Evolutionary conservation across 2,113 vertebrate genomes (phyloP), one percentile per base, ranked within the genome.

Genomic region (Epinephelus fuscoguttatus): DNA sequence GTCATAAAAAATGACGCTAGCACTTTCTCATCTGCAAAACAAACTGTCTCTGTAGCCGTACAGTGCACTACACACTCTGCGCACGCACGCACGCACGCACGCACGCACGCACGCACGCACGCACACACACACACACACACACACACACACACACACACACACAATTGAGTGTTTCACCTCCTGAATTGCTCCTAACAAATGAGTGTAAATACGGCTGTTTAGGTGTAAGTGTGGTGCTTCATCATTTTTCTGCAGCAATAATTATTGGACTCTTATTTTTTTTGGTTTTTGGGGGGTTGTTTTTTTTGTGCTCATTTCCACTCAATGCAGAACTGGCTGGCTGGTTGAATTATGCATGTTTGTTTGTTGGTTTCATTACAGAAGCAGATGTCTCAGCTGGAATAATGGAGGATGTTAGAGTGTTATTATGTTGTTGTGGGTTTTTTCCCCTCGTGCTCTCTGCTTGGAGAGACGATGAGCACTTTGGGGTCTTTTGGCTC

Each of bases 341-440:
- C 75, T 86, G 82, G 45, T 70, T 92, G 87, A 94, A 92, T 94
- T 89, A 92, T 92, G 88, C 75, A 92, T 92, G 85, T 92, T 92
- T 94, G 87, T 90, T 93, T 87, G 79, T 67, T 88, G 90, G 66
- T 91, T 92, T 92, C 85, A 91, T 92, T 91, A 88, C 81, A 84
- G 61, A 81, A 89, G 84, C 90, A 90, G 89, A 89, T 85, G 92
- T 77, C 83, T 91, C 75, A 12, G 75, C 84, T 84, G 71, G 70
- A 88, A 88, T 90, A 89, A 83, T 91, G 62, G 75, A 78, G 79
- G 80, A 45, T 80, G 88, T 84, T 69, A 64, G 70, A 87, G 80
- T 66, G 80, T 83, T 86, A 84, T 90, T 92, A 84, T 59, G n/a
- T 33, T 52, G 50, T 57, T 50, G 61, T 25, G 14, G n/a, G 0